A percentile compares a stretch with the other conserved stretches of the same genome.
phyloP scores from a whole-genome alignment of 2,113 vertebrate genomes.

The Clarias batrachus region DNA sequence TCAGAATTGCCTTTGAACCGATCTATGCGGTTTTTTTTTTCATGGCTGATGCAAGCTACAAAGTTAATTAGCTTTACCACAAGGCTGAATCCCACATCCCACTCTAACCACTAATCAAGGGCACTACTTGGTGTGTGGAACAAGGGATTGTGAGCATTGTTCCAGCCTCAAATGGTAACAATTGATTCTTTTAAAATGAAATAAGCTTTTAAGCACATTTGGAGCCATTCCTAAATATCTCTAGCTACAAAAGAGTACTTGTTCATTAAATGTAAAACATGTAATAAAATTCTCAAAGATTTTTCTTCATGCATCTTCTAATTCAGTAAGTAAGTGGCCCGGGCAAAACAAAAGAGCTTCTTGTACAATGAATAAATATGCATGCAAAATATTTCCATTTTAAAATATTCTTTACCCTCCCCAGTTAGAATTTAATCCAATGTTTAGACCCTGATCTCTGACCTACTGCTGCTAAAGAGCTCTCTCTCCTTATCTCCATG shows the following conservation, averaged over 20 bases:
- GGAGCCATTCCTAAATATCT: background rate
- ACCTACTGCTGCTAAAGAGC: slow-evolving; percentile 48
- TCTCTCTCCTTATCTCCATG: slow-evolving; percentile 58
- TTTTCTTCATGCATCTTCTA: background rate
- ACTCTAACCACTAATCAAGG: too few species aligned
- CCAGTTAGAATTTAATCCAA: slow-evolving; percentile 45
- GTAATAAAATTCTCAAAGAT: background rate
- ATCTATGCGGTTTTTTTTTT: too few species aligned
- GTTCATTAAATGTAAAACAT: background rate
- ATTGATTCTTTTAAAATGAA: background rate
- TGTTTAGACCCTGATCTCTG: slow-evolving; percentile 58
- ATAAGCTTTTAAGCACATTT: background rate
- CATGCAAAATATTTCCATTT: slow-evolving; percentile 9
- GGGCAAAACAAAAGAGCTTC: background rate
- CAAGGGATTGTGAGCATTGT: too few species aligned
- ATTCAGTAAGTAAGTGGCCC: background rate
- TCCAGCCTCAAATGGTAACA: background rate
- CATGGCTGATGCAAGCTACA: too few species aligned
- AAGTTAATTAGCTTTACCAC: too few species aligned
- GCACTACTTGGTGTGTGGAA: too few species aligned
- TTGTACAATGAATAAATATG: background rate
- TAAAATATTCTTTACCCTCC: background rate
- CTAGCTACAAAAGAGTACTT: background rate
- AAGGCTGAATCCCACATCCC: too few species aligned
- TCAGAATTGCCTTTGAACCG: too few species aligned